A percentile compares a stretch with the other conserved stretches of the same genome.
These are phyloP conservation scores for Grammomys dolichurus DNA, from an alignment of 2,113 vertebrate genomes.

Conservation along the genomic window DNA sequence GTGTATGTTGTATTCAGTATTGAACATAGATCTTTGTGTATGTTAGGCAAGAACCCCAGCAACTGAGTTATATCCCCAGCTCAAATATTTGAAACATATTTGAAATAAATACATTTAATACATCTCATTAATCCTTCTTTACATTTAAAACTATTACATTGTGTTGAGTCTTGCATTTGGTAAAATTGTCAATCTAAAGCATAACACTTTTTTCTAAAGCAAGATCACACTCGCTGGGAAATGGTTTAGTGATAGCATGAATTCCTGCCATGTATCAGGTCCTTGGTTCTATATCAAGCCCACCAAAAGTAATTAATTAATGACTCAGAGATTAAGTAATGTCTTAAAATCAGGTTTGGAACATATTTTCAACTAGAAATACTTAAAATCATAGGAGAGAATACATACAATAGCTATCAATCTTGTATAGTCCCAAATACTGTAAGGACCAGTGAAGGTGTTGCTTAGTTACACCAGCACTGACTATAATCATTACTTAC, in stretches of 20 bases:
- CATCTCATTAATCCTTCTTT: not conserved
- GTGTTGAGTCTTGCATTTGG: not conserved
- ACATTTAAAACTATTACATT: not conserved
- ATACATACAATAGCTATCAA: not conserved
- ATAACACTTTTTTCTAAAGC: conserved; percentile 9
- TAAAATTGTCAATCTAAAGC: not conserved
- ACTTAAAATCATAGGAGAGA: not conserved
- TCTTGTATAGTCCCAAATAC: not conserved
- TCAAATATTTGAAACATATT: not conserved
- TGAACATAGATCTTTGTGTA: not conserved
- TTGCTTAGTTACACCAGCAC: not conserved
- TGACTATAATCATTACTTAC: not conserved
- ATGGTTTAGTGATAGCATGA: not conserved
- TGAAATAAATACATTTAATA: not conserved
- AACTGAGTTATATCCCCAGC: not conserved
- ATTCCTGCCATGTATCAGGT: not conserved
- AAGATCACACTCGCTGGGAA: not conserved
- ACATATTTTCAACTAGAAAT: not conserved
- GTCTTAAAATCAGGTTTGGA: not conserved
- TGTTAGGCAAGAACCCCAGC: not conserved
- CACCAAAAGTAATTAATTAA: not conserved
- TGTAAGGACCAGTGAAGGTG: not conserved
- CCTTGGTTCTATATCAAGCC: not conserved
- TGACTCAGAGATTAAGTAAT: not conserved
- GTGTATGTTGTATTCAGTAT: not conserved